Conservation (phyloP, 2,888 invertebrate genomes). For the Euphydryas editha region DNA sequence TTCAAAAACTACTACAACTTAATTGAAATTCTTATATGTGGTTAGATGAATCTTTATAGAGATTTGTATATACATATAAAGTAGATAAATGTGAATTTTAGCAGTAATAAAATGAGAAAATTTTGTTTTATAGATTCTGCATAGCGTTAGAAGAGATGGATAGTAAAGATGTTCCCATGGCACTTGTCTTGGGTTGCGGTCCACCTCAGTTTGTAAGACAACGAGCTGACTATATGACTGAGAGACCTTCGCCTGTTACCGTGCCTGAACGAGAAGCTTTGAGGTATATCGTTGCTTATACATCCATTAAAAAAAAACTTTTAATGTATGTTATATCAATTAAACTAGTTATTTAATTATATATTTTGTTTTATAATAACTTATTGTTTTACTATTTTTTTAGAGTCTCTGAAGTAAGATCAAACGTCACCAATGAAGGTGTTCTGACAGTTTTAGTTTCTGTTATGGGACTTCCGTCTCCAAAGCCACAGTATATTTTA, state of each 20-base stretch:
- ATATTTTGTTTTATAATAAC: not conserved
- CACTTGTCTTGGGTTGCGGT: constrained; percentile 85
- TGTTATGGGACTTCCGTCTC: constrained; percentile 65
- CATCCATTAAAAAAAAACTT: not conserved
- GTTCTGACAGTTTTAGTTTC: constrained; percentile 72
- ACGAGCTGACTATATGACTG: constrained; percentile 62
- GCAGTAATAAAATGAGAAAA: not conserved
- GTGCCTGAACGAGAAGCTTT: constrained; percentile 55
- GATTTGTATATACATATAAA: no score
- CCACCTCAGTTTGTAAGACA: constrained; percentile 63
- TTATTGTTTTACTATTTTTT: constrained; percentile 43
- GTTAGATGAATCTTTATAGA: no score
- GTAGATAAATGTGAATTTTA: no score
- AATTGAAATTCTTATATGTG: no score
- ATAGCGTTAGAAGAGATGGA: constrained; percentile 87
- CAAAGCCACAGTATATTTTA: constrained; percentile 56
- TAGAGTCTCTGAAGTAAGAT: constrained; percentile 77
- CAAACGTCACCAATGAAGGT: constrained; percentile 75
- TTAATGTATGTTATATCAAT: not conserved
- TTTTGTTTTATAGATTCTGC: constrained; percentile 79
- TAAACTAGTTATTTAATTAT: not conserved
- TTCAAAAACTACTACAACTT: no score
- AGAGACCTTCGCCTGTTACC: constrained; percentile 59
- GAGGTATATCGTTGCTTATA: constrained; percentile 50
- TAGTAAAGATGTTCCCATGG: constrained; percentile 79